phyloP scores from a whole-genome alignment of 2,888 invertebrate genomes.

The Cataglyphis albicans region DNA sequence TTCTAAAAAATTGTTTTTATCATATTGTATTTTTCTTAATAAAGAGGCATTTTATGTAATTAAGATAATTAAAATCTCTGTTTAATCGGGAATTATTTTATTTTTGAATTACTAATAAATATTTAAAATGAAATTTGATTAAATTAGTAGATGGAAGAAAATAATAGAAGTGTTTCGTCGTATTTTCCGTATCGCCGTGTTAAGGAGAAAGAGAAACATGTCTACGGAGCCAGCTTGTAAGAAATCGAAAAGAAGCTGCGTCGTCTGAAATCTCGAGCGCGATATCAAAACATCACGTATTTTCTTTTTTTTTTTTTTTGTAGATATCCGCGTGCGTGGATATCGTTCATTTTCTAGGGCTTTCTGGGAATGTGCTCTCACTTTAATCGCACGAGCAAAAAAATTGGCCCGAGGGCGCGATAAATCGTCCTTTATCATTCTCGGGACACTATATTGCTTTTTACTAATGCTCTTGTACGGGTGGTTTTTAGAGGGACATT shows the following conservation, averaged over 20 bases:
- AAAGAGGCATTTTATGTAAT: background rate
- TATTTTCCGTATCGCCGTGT: background rate
- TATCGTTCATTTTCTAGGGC: background rate
- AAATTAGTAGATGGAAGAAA: background rate
- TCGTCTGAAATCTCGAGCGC: background rate
- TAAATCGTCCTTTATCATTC: slow-evolving; percentile 43
- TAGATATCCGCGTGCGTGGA: background rate
- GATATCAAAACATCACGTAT: background rate
- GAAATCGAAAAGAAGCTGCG: background rate
- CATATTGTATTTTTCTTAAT: background rate
- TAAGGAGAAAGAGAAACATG: background rate
- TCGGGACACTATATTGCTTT: slow-evolving; percentile 6
- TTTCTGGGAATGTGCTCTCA: background rate
- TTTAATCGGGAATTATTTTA: background rate
- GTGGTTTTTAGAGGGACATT: slow-evolving; percentile 19
- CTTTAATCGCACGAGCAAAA: slow-evolving; percentile 32
- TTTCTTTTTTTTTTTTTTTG: background rate
- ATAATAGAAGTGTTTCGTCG: background rate
- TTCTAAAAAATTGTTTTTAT: background rate
- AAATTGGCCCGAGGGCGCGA: slow-evolving; percentile 22
- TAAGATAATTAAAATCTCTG: background rate
- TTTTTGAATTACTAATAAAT: background rate
- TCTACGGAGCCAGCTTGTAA: background rate
- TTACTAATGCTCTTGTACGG: background rate
- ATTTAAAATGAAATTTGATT: background rate